Evolutionary conservation across 2,113 vertebrate genomes (phyloP).

Genomic region (Nothobranchius kuhntae): DNA sequence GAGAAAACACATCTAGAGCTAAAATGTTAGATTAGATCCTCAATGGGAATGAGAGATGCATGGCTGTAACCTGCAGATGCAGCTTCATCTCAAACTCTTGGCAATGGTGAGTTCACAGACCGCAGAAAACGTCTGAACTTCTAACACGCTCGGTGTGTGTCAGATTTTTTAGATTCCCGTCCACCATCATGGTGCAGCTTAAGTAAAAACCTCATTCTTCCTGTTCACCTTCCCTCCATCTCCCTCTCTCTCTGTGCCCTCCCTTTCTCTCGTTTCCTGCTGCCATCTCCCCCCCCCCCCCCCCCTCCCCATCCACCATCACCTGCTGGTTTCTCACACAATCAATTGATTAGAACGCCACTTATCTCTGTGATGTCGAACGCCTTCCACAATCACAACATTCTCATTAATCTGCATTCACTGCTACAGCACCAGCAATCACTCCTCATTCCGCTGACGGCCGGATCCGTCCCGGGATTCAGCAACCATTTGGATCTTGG

Average conservation of each 20-base stretch:
- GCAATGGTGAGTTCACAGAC: too few species aligned
- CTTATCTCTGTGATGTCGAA: slow-evolving; percentile 45
- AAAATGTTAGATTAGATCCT: too few species aligned
- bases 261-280: slow-evolving; percentile 33
- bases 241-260: background rate
- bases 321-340: slow-evolving; percentile 65
- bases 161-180: too few species aligned
- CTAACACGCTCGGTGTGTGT: too few species aligned
- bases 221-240: background rate
- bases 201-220: slow-evolving; percentile 9
- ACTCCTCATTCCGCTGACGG: background rate
- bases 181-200: too few species aligned
- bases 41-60: too few species aligned
- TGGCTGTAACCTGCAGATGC: too few species aligned
- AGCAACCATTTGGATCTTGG: slow-evolving; percentile 11
- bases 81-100: too few species aligned
- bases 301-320: slow-evolving; percentile 23
- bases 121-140: too few species aligned
- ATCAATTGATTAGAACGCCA: slow-evolving; percentile 61
- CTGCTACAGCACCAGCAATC: slow-evolving; percentile 4
- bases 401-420: slow-evolving; percentile 40
- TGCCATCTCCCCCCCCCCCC: slow-evolving; percentile 17
- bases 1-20: background rate
- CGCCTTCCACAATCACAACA: slow-evolving; percentile 49
- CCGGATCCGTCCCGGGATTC: background rate